Conservation (phyloP, 2,888 invertebrate genomes). For the Boloria selene region DNA sequence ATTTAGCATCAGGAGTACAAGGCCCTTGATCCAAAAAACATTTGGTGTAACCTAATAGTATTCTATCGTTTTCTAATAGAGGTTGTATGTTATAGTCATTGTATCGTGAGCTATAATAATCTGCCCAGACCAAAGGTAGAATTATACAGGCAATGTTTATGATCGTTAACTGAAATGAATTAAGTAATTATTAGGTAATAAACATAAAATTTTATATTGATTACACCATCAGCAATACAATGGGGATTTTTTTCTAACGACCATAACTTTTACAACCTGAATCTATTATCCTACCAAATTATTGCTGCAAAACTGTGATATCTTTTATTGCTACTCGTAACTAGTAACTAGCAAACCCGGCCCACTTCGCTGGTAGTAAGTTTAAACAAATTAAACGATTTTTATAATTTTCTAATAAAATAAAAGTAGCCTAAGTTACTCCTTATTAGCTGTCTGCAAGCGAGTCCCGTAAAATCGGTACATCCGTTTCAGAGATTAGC, state of each 20-base stretch:
- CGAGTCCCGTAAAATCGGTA: no score
- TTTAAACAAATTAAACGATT: no score
- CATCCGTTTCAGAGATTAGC: no score
- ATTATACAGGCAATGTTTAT: conserved; percentile 43
- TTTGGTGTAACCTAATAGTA: conserved; percentile 85
- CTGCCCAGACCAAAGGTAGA: conserved; percentile 50
- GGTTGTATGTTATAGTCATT: conserved; percentile 88
- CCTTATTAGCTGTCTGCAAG: no score
- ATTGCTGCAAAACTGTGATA: no score
- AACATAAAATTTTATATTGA: background rate
- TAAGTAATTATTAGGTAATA: background rate
- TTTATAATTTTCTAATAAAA: no score
- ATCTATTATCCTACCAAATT: no score
- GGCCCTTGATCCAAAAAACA: conserved; percentile 86
- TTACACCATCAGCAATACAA: background rate
- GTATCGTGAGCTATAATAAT: conserved; percentile 85
- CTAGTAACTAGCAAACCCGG: no score
- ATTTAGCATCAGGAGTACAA: conserved; percentile 88
- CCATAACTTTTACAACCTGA: no score
- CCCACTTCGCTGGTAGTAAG: no score
- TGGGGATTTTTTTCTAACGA: background rate
- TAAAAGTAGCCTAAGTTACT: no score
- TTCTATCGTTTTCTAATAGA: conserved; percentile 85
- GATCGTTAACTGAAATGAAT: conserved; percentile 45
- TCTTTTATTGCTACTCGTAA: no score